phyloP scores from a whole-genome alignment of 2,113 vertebrate species.

The Myodes glareolus region DNA sequence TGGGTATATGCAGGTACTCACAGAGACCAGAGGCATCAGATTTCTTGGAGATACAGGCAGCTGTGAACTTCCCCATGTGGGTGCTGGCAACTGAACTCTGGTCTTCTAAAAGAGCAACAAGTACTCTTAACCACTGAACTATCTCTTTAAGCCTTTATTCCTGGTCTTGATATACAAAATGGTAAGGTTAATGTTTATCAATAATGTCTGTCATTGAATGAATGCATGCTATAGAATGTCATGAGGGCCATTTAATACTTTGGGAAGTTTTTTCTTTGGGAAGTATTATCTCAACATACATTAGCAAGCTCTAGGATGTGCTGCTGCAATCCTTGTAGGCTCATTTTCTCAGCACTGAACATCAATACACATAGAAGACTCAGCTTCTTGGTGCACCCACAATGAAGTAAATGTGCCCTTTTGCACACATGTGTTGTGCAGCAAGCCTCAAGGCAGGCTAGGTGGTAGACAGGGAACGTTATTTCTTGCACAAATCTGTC shows the following conservation, averaged over 20 bases:
- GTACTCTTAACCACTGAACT: neutral
- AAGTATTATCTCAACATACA: neutral
- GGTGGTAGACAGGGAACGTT: neutral
- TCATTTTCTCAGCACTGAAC: neutral
- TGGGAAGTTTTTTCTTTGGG: neutral
- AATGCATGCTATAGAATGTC: neutral
- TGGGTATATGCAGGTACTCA: neutral
- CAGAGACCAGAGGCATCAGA: neutral
- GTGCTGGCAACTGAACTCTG: neutral
- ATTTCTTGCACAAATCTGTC: conserved; percentile 39
- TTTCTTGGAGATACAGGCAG: neutral
- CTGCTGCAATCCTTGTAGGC: neutral
- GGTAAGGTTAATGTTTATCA: neutral
- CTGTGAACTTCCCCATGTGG: neutral
- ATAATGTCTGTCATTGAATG: neutral
- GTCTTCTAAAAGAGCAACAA: neutral
- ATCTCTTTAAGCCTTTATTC: neutral
- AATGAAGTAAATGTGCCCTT: neutral
- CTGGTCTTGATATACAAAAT: neutral
- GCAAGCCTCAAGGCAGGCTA: neutral
- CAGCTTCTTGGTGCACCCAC: neutral
- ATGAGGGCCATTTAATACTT: neutral
- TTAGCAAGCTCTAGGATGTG: neutral
- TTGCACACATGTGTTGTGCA: too few species aligned
- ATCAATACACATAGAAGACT: neutral